Conservation (phyloP, 2,113 vertebrate genomes). For the Sprattus sprattus region DNA sequence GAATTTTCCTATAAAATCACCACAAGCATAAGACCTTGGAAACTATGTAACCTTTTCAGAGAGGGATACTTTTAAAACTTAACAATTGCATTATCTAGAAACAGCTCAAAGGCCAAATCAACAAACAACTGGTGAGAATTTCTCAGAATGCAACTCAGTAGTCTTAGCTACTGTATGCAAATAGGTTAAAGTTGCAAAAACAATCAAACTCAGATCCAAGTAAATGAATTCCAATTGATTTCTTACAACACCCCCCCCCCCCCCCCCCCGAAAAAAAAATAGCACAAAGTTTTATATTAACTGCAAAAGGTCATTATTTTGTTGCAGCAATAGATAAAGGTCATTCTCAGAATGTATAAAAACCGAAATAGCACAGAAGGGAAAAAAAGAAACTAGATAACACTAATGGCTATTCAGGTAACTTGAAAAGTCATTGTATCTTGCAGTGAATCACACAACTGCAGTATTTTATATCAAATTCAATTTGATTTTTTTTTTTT, state of each 20-base stretch:
- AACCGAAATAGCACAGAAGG: not conserved
- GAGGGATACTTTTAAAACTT: not conserved
- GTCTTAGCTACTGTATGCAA: not conserved
- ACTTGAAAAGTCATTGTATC: not conserved
- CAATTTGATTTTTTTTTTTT: not conserved
- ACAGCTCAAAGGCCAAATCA: too few species aligned
- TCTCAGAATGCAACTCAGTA: not conserved
- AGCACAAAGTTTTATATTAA: slow-evolving; percentile 6
- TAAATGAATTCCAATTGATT: not conserved
- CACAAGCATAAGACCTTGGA: not conserved
- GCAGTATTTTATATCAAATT: not conserved
- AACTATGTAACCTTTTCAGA: not conserved
- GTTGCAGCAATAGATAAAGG: not conserved
- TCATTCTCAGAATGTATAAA: not conserved
- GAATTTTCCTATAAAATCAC: not conserved
- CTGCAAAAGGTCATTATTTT: not conserved
- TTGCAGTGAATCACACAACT: not conserved
- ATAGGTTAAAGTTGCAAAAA: not conserved
- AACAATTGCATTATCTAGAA: too few species aligned
- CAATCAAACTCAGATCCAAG: not conserved
- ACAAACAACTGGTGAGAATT: too few species aligned
- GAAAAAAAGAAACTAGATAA: not conserved
- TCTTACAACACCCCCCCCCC: too few species aligned
- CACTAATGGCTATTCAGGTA: not conserved
- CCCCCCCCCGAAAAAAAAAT: too few species aligned